Conservation (phyloP, 1,140 invertebrate genomes). For the Drosophila santomea region DNA sequence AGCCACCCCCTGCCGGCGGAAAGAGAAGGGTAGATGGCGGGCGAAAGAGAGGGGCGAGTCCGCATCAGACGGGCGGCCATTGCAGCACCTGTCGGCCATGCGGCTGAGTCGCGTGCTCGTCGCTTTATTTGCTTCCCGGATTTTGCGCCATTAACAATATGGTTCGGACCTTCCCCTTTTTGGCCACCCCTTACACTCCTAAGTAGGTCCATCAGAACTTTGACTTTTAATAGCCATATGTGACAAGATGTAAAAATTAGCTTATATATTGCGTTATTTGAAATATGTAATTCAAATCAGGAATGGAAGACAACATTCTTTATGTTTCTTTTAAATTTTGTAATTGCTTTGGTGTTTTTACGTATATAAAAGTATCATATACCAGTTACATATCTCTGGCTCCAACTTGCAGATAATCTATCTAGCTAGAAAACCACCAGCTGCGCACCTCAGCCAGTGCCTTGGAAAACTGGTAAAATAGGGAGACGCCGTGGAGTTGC, state of each 20-base stretch:
- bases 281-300: no score
- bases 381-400: no score
- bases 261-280: no score
- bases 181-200: no score
- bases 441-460: not conserved
- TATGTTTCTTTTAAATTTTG: no score
- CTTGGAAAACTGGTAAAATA: constrained; percentile 13
- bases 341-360: not conserved
- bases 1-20: constrained; percentile 39
- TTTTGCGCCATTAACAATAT: constrained; percentile 82
- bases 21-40: constrained; percentile 19
- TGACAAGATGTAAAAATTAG: no score
- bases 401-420: no score
- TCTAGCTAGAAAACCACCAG: constrained; percentile 5
- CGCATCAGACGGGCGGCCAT: constrained; percentile 64
- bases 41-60: constrained; percentile 18
- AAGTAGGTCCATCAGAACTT: no score
- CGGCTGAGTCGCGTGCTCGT: constrained; percentile 52
- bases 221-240: no score
- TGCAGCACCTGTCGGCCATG: constrained; percentile 83
- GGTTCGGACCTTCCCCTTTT: constrained; percentile 46
- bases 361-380: no score
- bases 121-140: constrained; percentile 62
- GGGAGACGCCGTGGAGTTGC: constrained; percentile 66
- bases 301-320: no score